These are phyloP conservation scores for Montifringilla adamsi DNA, from an alignment of 2,113 vertebrate genomes.

Conservation along the genomic window DNA sequence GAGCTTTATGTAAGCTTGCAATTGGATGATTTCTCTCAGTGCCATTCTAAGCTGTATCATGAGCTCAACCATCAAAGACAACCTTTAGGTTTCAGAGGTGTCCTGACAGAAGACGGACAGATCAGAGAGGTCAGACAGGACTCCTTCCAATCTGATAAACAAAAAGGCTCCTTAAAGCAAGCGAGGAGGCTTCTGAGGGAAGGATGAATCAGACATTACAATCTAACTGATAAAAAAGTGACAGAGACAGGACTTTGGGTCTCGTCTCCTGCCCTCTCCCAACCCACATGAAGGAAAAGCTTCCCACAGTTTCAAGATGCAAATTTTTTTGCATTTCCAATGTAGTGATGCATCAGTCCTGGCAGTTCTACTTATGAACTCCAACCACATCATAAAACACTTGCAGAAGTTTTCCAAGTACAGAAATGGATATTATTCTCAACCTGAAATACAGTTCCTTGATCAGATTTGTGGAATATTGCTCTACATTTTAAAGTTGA, in stretches of 20 bases:
- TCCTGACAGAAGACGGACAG: neutral
- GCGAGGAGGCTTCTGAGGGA: neutral
- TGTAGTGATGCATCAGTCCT: neutral
- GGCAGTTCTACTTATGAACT: neutral
- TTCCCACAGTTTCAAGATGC: neutral
- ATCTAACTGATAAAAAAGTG: neutral
- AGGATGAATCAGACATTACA: neutral
- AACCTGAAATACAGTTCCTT: neutral
- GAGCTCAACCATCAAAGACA: neutral
- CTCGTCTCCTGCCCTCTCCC: neutral
- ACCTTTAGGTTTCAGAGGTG: neutral
- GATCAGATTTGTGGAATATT: neutral
- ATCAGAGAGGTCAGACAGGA: slow-evolving; percentile 2
- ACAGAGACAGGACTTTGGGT: neutral
- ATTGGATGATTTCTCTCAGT: neutral
- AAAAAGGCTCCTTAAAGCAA: slow-evolving; percentile 19
- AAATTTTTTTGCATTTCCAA: neutral
- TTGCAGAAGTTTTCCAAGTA: neutral
- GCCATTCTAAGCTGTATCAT: neutral
- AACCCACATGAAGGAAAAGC: neutral
- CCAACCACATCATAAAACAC: neutral
- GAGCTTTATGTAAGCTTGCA: neutral
- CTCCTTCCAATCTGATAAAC: neutral
- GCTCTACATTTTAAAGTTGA: neutral
- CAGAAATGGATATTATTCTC: neutral